Base-by-base conservation (phyloP, 1,140 invertebrate species). In the Pseudomyrmex cubaensis region DNA sequence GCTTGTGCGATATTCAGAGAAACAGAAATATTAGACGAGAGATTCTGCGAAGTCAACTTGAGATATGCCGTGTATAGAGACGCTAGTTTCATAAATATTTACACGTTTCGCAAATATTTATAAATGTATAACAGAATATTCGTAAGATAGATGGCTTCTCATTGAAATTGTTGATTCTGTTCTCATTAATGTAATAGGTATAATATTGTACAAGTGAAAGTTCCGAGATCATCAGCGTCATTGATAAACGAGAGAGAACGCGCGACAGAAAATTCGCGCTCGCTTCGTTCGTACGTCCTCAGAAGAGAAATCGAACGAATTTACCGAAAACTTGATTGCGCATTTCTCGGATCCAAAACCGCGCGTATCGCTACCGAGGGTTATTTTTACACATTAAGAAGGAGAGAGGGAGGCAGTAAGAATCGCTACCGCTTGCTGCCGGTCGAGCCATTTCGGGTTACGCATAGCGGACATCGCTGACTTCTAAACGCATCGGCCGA, bases 401-500 rank as follows among this genome's bases (percentile, higher is more conserved):
- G 77, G 82, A 85, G 86, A 83, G 82, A 85, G 89, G 76, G 25
- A 25, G 25, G 80, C 83, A 77, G 72, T 17, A 76, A 82, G 85
- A 64, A 82, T 83, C 66, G 77, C 78, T 74, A 66, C 56, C 54
- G 75, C 56, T 57, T 78, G 59, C 66, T 52, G 87, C 61, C 74
- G 52, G 59, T 56, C 93, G 90, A 89, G 90, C 93, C 93, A 92
- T 94, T 94, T 94, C 92, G 92, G 93, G 93, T 92, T 92, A 93
- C 89, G 90, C 90, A 86, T 85, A 88, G 72, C 83, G 80, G 83
- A 62, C 82, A 85, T 87, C 88, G 87, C 86, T 86, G 82, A 70
- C 61, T 82, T 15, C 54, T 72, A 87, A 70, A 84, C 77, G 85
- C 73, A 57, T 25, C 59, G 48, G 22, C 48, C 56, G 67, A 75